Evolutionary conservation across 2,797 vertebrate species (phyloP).

Genomic region (Poliocrania exsul): DNA sequence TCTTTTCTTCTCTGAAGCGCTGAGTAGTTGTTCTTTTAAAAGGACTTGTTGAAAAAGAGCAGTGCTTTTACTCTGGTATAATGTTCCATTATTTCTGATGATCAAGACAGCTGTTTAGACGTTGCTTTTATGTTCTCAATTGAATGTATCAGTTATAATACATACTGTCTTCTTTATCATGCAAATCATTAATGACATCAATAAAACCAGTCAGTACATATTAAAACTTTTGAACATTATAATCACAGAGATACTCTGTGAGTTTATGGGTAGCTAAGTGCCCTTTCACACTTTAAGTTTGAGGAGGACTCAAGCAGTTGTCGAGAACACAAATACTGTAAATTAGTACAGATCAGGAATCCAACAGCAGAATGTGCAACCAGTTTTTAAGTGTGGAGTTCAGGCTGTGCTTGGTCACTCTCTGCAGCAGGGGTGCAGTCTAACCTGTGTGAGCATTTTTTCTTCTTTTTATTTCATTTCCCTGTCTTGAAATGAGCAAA

Average conservation of each 20-base stretch:
- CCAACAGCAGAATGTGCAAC: not conserved
- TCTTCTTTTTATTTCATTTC: not conserved
- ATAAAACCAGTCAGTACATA: not conserved
- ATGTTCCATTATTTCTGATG: not conserved
- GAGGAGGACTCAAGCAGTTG: not conserved
- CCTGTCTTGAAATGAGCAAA: not conserved
- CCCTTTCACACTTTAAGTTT: not conserved
- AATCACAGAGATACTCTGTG: not conserved
- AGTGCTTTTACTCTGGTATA: not conserved
- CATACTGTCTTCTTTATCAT: not conserved
- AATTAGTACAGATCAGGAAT: not conserved
- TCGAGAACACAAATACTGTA: not conserved
- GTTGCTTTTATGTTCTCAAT: not conserved
- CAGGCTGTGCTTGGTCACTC: not conserved
- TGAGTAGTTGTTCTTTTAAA: not conserved
- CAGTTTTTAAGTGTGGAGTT: rapidly evolving
- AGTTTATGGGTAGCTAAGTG: not conserved
- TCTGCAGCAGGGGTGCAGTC: not conserved
- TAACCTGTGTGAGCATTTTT: not conserved
- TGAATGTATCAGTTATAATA: not conserved
- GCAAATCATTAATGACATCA: not conserved
- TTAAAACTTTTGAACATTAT: not conserved
- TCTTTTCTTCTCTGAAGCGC: not conserved
- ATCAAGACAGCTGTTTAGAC: not conserved
- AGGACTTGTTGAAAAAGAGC: not conserved